Base-by-base conservation (phyloP, 1,140 invertebrate genomes). In the Pogonomyrmex californicus region DNA sequence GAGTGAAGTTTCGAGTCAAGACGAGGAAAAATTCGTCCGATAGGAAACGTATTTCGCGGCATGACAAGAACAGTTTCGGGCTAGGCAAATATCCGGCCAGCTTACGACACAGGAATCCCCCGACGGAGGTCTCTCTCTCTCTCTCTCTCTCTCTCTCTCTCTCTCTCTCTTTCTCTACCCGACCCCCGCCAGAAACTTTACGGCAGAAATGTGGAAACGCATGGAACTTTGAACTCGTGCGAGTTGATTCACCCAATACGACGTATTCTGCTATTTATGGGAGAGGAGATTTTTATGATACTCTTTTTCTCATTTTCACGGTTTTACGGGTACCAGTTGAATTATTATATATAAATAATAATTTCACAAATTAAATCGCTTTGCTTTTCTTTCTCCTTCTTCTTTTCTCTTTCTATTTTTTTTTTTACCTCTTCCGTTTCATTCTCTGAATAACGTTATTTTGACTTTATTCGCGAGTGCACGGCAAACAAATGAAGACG, bases 21-120 rank as follows among this genome's bases (percentile, higher is more conserved):
- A 78, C 60, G 58, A 78, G 60, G 76, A 78, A 78, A 78, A 78
- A 78, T 78, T 78, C 58, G 17, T 3, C 56, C 76, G 76, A 78
- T 78, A 65, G 76, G 58, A 78, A 77, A 78, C 56, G 75, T 58
- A 77, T 78, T 78, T 78, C 76, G 76, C 41, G 17, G 58, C 58
- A 78, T 78, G 76, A 78, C 76, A 78, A 47, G 58, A 78, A 78
- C 76, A 78, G 76, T 78, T 78, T 78, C 58, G 44, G 75, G 41
- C 17, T 78, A 78, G 76, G 76, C 76, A 78, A 78, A 78, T 78
- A 78, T 47, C 76, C 30, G 41, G 41, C 76, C 58, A 65, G 58
- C 76, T 49, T 63, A 41, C 58, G 75, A 62, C 23, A 44, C 23
- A 44, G 75, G 30, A 58, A 77, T 77, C 58, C 33, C 76, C 76